Conservation (phyloP, 2,797 vertebrate genomes). For the Sparidentex hasta region DNA sequence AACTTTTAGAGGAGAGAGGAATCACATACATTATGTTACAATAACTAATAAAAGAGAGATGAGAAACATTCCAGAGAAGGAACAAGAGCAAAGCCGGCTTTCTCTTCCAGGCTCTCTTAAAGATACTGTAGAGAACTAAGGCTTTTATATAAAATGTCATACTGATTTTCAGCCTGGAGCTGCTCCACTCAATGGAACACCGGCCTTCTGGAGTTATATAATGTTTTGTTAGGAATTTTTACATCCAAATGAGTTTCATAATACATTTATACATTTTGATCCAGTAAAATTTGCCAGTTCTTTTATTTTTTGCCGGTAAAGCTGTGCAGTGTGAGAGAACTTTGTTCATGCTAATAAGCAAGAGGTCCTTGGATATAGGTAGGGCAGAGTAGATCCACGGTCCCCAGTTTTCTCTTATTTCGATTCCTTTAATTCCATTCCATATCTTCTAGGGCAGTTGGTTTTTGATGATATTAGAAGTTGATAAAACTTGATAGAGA, state of each 20-base stretch:
- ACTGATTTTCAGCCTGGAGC: constrained; percentile 41
- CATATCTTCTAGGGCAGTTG: not conserved
- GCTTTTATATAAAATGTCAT: constrained; percentile 27
- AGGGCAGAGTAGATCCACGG: not conserved
- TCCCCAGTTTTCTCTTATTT: not conserved
- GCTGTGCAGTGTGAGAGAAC: not conserved
- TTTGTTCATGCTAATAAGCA: not conserved
- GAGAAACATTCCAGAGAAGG: not conserved
- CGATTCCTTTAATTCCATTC: not conserved
- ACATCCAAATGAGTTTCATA: constrained; percentile 39
- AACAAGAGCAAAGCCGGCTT: constrained; percentile 5
- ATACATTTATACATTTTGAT: constrained; percentile 49
- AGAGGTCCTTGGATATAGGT: not conserved
- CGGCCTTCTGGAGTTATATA: constrained; percentile 1
- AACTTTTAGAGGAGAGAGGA: constrained; percentile 23
- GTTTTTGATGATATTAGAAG: not conserved
- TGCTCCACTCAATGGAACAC: constrained; percentile 12
- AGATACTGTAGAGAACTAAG: constrained; percentile 6
- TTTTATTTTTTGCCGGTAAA: constrained; percentile 9
- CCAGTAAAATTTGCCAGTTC: constrained; percentile 13
- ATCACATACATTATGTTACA: constrained; percentile 32
- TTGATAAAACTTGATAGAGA: not conserved
- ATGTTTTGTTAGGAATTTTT: constrained; percentile 46
- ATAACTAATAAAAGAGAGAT: constrained; percentile 28
- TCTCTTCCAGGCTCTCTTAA: constrained; percentile 14